Conservation (phyloP, 2,113 vertebrate species). For the Lamprologus tigripictilis region DNA sequence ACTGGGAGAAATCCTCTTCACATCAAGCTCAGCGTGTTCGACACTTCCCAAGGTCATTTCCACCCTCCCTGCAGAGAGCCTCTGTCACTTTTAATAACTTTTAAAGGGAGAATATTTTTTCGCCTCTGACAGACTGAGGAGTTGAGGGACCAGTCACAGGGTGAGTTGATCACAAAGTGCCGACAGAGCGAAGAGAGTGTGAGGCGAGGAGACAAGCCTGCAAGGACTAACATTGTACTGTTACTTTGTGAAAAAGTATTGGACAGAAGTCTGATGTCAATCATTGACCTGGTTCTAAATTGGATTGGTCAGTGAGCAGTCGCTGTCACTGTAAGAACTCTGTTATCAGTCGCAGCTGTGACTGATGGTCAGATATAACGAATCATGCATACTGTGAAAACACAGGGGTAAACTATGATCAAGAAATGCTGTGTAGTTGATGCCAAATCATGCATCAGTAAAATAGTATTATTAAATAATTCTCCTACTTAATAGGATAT, state of each 20-base stretch:
- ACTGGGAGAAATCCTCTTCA: neutral
- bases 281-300: neutral
- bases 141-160: slow-evolving; percentile 15
- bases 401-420: neutral
- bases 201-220: slow-evolving; percentile 22
- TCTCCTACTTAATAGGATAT: neutral
- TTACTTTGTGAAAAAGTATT: neutral
- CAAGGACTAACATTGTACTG: neutral
- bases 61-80: slow-evolving; percentile 31
- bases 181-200: slow-evolving; percentile 25
- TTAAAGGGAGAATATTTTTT: slow-evolving; percentile 36
- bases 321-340: neutral
- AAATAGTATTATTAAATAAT: neutral
- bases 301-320: neutral
- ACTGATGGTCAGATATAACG: neutral
- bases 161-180: slow-evolving; percentile 44
- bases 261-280: neutral
- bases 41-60: slow-evolving; percentile 51
- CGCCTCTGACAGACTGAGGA: slow-evolving; percentile 27
- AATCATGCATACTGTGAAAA: neutral
- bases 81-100: slow-evolving; percentile 61
- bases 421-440: neutral
- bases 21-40: neutral
- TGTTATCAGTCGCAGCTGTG: neutral
- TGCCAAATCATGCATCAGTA: neutral